Base-by-base conservation (phyloP, 2,888 invertebrate species). In the Agrochola circellaris region DNA sequence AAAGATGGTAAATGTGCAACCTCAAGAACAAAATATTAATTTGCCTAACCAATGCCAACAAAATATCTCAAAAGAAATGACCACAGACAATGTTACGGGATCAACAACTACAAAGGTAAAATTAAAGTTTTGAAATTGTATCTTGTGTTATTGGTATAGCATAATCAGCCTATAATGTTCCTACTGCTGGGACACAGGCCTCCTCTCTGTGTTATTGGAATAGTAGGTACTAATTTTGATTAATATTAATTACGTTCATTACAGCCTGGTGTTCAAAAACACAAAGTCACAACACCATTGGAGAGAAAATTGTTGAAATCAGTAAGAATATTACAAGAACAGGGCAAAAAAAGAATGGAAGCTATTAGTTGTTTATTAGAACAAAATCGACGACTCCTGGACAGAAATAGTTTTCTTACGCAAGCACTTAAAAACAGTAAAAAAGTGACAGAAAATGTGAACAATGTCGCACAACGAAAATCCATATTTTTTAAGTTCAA, bases 301-400 rank as follows among this genome's bases (percentile, higher is more conserved):
- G 80, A 80, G 30, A 80, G 17, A n/a, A 75, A 42, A 60, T 69
- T 81, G 60, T 38, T 61, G 5, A 20, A 56, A 23, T 60, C 81
- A 75, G 60, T 80, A 1, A 56, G 13, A 61, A 65, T 30, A 69
- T 48, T 80, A 61, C 45, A 48, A 65, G 45, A 48, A 23, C 3
- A n/a, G 5, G n/a, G 62, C 20, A 42, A 58, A 23, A 45, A 58
- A 64, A 80, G 58, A 51, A 38, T 80, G 61, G 26, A 73, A 56
- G 81, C 60, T 7, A 69, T 80, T 0, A 38, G 61, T 0, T 66
- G 65, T 65, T 80, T 80, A n/a, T 7, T 75, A 9, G 69, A 75
- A 17, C 68, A 80, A 69, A 80, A 80, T 74, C 45, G 54, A 51
- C n/a, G 64, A 48, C 65, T 80, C 0, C 9, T 81, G 8, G 34